Conservation (phyloP, 2,113 vertebrate species). For the Esox niger region DNA sequence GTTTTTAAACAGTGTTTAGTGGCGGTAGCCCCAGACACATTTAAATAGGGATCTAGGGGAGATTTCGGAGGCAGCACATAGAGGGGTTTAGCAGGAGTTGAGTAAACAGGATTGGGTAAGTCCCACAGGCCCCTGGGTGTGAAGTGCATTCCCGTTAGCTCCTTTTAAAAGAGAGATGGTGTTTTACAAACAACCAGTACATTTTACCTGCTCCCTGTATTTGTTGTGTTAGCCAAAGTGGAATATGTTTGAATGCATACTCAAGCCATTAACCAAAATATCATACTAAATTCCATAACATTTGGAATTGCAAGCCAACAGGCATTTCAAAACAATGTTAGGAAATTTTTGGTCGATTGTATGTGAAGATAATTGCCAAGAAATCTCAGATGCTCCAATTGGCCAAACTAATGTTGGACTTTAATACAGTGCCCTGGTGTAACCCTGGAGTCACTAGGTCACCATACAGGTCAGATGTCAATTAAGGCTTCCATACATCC, state of each 20-base stretch:
- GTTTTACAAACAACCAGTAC: neutral
- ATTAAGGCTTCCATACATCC: constrained; percentile 65
- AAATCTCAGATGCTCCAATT: constrained; percentile 21
- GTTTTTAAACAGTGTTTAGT: constrained; percentile 53
- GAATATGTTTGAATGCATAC: neutral
- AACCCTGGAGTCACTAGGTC: constrained; percentile 65
- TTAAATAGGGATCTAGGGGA: constrained; percentile 21
- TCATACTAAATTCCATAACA: neutral
- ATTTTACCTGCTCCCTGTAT: neutral
- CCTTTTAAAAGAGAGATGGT: neutral
- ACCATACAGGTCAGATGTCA: constrained; percentile 69
- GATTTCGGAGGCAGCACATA: constrained; percentile 16
- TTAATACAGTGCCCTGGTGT: constrained; percentile 43
- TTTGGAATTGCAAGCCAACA: neutral
- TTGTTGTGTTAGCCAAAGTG: neutral
- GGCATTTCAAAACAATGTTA: neutral
- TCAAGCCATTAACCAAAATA: neutral
- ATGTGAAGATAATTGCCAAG: constrained; percentile 14
- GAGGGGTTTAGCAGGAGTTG: constrained; percentile 31
- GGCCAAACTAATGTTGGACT: constrained; percentile 29
- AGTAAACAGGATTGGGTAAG: constrained; percentile 28
- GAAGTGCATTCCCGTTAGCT: neutral
- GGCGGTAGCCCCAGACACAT: constrained; percentile 27
- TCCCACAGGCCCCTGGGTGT: constrained; percentile 3
- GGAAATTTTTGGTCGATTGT: constrained; percentile 10